Conservation (phyloP, 1,140 invertebrate genomes). For the Mizuhopecten yessoensis region DNA sequence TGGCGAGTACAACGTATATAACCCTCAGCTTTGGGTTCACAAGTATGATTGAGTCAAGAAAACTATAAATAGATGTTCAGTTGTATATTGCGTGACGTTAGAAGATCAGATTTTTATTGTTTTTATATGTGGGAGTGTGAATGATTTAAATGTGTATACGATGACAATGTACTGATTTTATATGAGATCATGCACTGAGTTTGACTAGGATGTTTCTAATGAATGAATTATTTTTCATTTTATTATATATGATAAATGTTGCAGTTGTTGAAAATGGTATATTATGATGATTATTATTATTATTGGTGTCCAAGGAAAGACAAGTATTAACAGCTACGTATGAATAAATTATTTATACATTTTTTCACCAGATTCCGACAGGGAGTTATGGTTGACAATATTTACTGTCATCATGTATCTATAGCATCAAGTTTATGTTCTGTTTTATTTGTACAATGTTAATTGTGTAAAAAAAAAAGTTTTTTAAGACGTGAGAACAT, state of each 20-base stretch:
- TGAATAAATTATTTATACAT: slow-evolving; percentile 7
- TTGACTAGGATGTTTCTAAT: slow-evolving; percentile 13
- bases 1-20: background rate
- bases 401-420: background rate
- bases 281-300: slow-evolving; percentile 30
- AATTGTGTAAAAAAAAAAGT: slow-evolving; percentile 1
- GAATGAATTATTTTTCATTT: slow-evolving; percentile 40
- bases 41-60: background rate
- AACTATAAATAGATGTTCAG: background rate
- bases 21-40: background rate
- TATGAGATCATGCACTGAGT: background rate
- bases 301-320: slow-evolving; percentile 33
- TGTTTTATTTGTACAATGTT: slow-evolving; percentile 37
- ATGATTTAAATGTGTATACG: slow-evolving; percentile 24
- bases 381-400: background rate
- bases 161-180: background rate
- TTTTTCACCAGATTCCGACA: slow-evolving; percentile 7
- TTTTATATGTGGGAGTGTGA: slow-evolving; percentile 38
- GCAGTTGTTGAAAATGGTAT: slow-evolving; percentile 22
- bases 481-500: slow-evolving; percentile 39
- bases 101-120: slow-evolving; percentile 18
- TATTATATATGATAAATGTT: slow-evolving; percentile 28
- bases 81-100: slow-evolving; percentile 19
- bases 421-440: background rate
- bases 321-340: slow-evolving; percentile 39